Base-by-base conservation (phyloP, 2,888 invertebrate species). In the Diogma glabrata region DNA sequence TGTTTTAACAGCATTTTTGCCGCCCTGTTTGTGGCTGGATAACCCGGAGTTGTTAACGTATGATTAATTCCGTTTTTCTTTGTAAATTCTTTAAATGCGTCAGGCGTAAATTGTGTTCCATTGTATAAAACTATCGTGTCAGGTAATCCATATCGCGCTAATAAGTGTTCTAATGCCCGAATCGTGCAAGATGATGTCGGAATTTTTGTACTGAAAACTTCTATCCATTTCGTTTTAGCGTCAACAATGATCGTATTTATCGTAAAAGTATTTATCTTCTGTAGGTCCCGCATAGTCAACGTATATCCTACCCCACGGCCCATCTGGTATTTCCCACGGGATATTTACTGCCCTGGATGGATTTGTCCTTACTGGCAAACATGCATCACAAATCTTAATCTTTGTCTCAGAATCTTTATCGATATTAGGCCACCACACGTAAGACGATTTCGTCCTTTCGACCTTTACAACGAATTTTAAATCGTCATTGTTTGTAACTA, bases 341-440 rank as follows among this genome's bases (percentile, higher is more conserved):
- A 14, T 36, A 14, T 36, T 36, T 14, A 36, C 16, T 36, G 17
- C 16, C 16, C 36, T 9, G 36, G 36, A 5, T 36, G 36, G 36
- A 36, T 36, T 36, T 36, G 36, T 36, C 36, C 36, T 36, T 3
- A 36, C 36, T 36, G 36, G 17, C 36, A 36, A 36, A 36, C 36
- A 36, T 36, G 36, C 36, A 17, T 36, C 36, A 36, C 36, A 36
- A 36, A 14, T 36, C 17, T 36, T 36, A 36, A 36, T 9, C 17
- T 17, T 7, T 36, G 16, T 36, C 17, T 36, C 36, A 14, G 17
- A 7, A 9, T 36, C 36, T 36, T 17, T 36, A 9, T 36, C 16
- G 36, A n/a, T n/a, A n/a, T n/a, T n/a, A n/a, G n/a, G n/a, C n/a
- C n/a, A n/a, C n/a, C n/a, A n/a, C n/a, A n/a, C n/a, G n/a, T n/a